Percentiles rank a stretch among this genome's conserved stretches.
Evolutionary conservation across 2,797 vertebrate species (phyloP).

Genomic region (Acanthurus leucopareius): DNA sequence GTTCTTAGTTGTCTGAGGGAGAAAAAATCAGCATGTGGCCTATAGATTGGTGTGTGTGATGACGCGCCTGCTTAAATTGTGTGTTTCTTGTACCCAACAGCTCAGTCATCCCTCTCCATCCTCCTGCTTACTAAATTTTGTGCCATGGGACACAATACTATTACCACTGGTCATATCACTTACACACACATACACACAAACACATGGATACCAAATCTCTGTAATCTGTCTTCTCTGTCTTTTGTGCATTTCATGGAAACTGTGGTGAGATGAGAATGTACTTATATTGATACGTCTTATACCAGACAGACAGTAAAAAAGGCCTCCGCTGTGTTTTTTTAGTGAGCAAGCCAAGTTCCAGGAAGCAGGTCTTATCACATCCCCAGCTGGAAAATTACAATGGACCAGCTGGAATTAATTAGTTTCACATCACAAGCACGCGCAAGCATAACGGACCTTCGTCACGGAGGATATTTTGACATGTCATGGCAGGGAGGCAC

Average conservation of each 20-base stretch:
- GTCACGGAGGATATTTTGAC: constrained; percentile 31
- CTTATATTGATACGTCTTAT: not conserved
- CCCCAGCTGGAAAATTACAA: constrained; percentile 75
- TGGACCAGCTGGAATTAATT: constrained; percentile 61
- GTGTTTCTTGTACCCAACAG: too few relatives aligned
- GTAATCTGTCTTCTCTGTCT: not conserved
- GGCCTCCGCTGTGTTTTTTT: constrained; percentile 21
- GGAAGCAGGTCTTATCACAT: constrained; percentile 56
- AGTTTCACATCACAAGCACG: constrained; percentile 55
- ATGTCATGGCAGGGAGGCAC: constrained; percentile 16
- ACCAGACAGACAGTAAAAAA: constrained; percentile 9
- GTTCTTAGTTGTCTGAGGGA: too few relatives aligned
- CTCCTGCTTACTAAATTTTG: too few relatives aligned
- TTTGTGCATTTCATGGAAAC: not conserved
- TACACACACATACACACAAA: too few relatives aligned
- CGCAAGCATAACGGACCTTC: constrained; percentile 23
- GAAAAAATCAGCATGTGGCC: too few relatives aligned
- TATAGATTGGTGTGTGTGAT: too few relatives aligned
- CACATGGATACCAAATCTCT: not conserved
- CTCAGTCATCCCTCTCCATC: too few relatives aligned
- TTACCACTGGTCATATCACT: too few relatives aligned
- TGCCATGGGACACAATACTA: too few relatives aligned
- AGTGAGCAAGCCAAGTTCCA: not conserved
- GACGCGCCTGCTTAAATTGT: too few relatives aligned
- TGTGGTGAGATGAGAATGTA: not conserved